These are phyloP conservation scores for Chitala chitala DNA, from an alignment of 2,113 vertebrate genomes.

Conservation along the genomic window DNA sequence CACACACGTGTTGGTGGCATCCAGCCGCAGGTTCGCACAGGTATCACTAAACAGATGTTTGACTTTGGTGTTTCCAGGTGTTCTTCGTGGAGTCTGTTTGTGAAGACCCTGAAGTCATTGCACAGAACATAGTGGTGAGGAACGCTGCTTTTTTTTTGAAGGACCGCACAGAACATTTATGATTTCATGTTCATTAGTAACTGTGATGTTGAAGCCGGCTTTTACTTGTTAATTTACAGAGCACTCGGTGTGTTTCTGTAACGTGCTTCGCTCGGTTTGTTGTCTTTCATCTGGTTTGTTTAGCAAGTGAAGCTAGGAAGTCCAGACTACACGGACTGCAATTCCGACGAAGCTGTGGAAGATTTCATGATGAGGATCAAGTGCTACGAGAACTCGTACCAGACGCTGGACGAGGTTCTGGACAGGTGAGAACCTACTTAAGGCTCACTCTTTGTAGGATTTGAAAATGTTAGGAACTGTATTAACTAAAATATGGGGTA, in stretches of 20 bases:
- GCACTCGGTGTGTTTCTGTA: not conserved
- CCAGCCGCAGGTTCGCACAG: not conserved
- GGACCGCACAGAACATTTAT: not conserved
- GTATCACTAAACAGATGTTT: not conserved
- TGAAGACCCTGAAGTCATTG: constrained; percentile 92
- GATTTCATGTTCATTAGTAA: no score
- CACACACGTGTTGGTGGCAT: not conserved
- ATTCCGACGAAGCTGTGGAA: constrained; percentile 85
- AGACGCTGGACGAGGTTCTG: constrained; percentile 81
- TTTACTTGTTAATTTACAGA: not conserved
- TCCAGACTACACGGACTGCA: constrained; percentile 89
- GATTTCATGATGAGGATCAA: constrained; percentile 97
- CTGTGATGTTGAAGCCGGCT: no score
- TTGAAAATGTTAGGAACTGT: not conserved
- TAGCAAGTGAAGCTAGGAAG: constrained; percentile 97
- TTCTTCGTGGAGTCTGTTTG: constrained; percentile 98
- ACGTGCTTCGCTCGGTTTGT: not conserved
- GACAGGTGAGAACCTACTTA: constrained; percentile 72
- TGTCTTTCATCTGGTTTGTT: constrained; percentile 28
- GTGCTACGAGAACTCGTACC: constrained; percentile 89
- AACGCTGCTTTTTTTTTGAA: not conserved
- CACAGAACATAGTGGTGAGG: constrained; percentile 94
- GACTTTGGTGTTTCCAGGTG: constrained; percentile 58
- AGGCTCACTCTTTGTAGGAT: not conserved
- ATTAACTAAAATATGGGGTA: not conserved